Base-by-base conservation (phyloP, 2,888 invertebrate genomes). In the Drosophila koepferae region DNA sequence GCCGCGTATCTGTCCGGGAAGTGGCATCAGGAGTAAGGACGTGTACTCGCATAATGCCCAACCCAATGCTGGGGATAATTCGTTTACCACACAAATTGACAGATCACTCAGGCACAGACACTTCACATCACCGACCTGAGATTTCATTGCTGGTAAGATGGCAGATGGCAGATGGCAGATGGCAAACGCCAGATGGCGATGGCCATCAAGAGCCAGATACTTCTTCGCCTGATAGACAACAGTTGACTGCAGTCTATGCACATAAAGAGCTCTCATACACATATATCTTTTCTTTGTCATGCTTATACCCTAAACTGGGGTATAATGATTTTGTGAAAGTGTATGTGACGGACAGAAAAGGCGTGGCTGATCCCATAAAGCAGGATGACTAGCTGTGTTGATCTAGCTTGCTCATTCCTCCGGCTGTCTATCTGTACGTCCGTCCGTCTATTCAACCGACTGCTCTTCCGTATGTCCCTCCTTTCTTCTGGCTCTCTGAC, bases 81-180 rank as follows among this genome's bases (percentile, higher is more conserved):
- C 68, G 72, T 59, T 67, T 67, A 73, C 62, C 40, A 28, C 49
- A 40, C 18, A 65, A 70, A 77, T 68, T 73, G 73, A 65, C 73
- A 53, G 78, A 77, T 77, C 76, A 40, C 28, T 69, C 51, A 69
- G 49, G 36, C 62, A 55, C 63, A 76, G 14, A 46, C 2, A 40
- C 20, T 34, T 34, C 31, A 18, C 2, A 34, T 49, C n/a, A 18
- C 2, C 46, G 46, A 46, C 23, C 46, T 23, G 46, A 48, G 46
- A 48, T 16, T 48, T 28, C 46, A 28, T 48, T 48, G 48, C 48
- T 8, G 23, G 9, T 16, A 16, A 48, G 28, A 7, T 28, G 9
- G 16, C 48, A 20, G 28, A 28, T 28, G 23, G 23, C 23, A 23
- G 23, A 23, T 23, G 28, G 28, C 28, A 28, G 28, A 28, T 28